A percentile compares a stretch with the other conserved stretches of the same genome.
phyloP scores from a whole-genome alignment of 2,113 vertebrate genomes.

The Gymnorhina tibicen region DNA sequence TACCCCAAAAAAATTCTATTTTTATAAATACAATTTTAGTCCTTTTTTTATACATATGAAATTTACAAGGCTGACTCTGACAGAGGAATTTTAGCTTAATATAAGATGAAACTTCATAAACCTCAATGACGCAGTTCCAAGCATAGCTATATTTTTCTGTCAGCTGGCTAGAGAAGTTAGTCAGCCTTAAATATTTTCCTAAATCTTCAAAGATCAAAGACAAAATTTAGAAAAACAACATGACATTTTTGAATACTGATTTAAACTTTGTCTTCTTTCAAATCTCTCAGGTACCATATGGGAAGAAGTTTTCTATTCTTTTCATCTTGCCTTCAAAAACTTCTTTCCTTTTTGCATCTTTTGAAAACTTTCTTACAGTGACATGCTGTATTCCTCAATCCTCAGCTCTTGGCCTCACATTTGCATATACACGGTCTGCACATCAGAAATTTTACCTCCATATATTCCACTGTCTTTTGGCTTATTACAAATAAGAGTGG shows the following conservation, averaged over 20 bases:
- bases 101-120: not conserved
- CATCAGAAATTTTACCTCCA: not conserved
- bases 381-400: not conserved
- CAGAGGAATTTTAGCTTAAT: not conserved
- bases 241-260: not conserved
- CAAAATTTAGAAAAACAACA: not conserved
- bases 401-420: not conserved
- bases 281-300: not conserved
- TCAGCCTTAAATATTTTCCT: not conserved
- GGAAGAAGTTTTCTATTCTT: not conserved
- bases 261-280: not conserved
- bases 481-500: not conserved
- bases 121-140: not conserved
- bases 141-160: not conserved
- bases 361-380: not conserved
- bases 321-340: not conserved
- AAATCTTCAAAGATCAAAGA: not conserved
- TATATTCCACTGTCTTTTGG: not conserved
- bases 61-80: not conserved
- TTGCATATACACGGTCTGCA: rapidly evolving
- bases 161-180: not conserved
- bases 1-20: not conserved
- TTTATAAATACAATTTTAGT: not conserved
- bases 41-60: not conserved
- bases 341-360: not conserved